These are phyloP conservation scores for Poeciliopsis prolifica DNA, from an alignment of 2,113 vertebrate genomes.

Conservation along the genomic window DNA sequence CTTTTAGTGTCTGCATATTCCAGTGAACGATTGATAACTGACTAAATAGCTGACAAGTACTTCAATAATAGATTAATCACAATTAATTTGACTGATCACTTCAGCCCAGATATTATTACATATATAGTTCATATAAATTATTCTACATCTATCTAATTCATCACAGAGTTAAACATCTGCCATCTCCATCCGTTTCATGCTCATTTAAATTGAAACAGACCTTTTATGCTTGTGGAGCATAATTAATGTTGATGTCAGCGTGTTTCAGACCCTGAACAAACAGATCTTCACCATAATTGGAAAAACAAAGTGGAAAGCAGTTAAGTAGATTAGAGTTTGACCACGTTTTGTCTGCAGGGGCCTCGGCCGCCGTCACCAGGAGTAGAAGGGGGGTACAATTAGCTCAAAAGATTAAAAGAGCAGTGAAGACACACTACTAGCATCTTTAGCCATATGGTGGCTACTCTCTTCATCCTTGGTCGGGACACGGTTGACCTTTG, in stretches of 20 bases:
- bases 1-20: no score
- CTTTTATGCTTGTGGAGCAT: conserved; percentile 31
- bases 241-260: conserved; percentile 51
- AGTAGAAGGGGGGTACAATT: conserved; percentile 59
- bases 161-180: neutral
- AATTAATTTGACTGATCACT: no score
- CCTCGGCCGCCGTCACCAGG: conserved; percentile 30
- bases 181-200: neutral
- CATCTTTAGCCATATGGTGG: conserved; percentile 78
- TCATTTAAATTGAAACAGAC: conserved; percentile 9
- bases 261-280: conserved; percentile 30
- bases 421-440: conserved; percentile 72
- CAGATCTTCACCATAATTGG: conserved; percentile 44
- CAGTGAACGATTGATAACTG: no score
- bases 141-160: neutral
- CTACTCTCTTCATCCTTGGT: conserved; percentile 72
- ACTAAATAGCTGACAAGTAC: no score
- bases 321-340: conserved; percentile 74
- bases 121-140: neutral
- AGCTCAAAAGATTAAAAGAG: conserved; percentile 80
- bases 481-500: conserved; percentile 69
- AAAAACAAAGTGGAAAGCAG: conserved; percentile 70
- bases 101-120: neutral
- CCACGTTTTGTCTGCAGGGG: conserved; percentile 65
- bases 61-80: no score